Conservation (phyloP, 2,113 vertebrate species). For the Hippolais icterina region DNA sequence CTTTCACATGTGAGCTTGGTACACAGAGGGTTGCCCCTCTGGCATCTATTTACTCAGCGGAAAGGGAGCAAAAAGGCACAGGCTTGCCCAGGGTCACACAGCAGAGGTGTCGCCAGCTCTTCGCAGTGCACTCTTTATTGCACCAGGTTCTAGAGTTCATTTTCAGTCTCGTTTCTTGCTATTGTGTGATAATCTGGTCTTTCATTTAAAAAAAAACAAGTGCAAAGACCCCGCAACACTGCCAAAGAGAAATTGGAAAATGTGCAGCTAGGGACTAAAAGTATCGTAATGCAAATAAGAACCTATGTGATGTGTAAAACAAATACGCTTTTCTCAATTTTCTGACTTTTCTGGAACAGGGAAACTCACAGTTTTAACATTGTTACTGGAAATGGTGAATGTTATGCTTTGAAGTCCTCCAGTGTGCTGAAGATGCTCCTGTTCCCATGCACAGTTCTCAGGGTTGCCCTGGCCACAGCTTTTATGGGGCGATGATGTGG, state of each 20-base stretch:
- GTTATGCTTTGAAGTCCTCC: not conserved
- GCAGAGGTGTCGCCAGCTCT: not conserved
- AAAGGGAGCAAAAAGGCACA: constrained; percentile 27
- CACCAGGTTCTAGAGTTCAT: not conserved
- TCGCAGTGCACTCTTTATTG: not conserved
- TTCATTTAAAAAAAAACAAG: not conserved
- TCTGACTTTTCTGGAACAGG: not conserved
- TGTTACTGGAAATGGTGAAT: not conserved
- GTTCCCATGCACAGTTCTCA: not conserved
- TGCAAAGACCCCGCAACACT: not conserved
- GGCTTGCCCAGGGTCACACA: not conserved
- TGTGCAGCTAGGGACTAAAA: not conserved
- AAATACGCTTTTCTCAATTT: not conserved
- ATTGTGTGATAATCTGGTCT: not conserved
- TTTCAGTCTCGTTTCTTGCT: not conserved
- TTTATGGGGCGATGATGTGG: not conserved
- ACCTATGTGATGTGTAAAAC: not conserved
- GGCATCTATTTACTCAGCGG: constrained; percentile 13
- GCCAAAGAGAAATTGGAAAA: constrained; percentile 2
- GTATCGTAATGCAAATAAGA: not conserved
- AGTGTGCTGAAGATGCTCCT: constrained; percentile 8
- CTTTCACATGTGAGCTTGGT: constrained; percentile 16
- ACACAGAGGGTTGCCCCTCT: not conserved
- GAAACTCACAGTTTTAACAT: not conserved
- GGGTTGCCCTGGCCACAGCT: not conserved